phyloP scores from a whole-genome alignment of 2,113 vertebrate species.

The Mobula hypostoma region DNA sequence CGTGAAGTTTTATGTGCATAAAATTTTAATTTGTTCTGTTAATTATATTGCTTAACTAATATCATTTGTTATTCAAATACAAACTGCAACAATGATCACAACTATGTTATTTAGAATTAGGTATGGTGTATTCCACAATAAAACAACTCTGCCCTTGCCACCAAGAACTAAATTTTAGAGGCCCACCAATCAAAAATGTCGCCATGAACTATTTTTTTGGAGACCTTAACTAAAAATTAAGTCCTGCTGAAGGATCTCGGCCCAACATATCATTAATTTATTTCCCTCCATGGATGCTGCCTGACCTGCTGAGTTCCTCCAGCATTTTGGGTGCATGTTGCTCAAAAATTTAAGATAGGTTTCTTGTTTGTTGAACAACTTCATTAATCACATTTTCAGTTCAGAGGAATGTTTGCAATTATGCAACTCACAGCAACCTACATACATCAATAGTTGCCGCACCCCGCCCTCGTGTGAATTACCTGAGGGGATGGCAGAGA shows the following conservation, averaged over 20 bases:
- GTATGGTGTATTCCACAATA: conserved; percentile 1
- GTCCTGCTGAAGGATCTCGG: too few species aligned
- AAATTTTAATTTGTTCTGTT: too few species aligned
- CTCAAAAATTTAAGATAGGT: not conserved
- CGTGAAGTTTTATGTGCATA: too few species aligned
- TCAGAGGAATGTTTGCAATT: not conserved
- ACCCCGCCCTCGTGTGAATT: conserved; percentile 42
- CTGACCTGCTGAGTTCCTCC: too few species aligned
- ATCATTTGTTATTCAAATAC: not conserved
- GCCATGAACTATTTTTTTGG: too few species aligned
- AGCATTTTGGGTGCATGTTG: too few species aligned
- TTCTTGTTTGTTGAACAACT: not conserved
- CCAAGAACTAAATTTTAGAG: not conserved
- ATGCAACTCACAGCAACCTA: not conserved
- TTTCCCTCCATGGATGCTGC: too few species aligned
- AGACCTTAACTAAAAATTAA: too few species aligned
- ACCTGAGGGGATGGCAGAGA: conserved; percentile 88
- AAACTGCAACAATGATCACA: not conserved
- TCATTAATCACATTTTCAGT: not conserved
- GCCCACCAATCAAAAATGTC: not conserved
- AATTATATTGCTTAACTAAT: not conserved
- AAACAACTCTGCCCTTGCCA: not conserved
- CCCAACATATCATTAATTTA: too few species aligned
- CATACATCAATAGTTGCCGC: too few species aligned
- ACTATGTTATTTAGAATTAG: not conserved